phyloP scores from a whole-genome alignment of 2,113 vertebrate species.

The Todiramphus chloris region DNA sequence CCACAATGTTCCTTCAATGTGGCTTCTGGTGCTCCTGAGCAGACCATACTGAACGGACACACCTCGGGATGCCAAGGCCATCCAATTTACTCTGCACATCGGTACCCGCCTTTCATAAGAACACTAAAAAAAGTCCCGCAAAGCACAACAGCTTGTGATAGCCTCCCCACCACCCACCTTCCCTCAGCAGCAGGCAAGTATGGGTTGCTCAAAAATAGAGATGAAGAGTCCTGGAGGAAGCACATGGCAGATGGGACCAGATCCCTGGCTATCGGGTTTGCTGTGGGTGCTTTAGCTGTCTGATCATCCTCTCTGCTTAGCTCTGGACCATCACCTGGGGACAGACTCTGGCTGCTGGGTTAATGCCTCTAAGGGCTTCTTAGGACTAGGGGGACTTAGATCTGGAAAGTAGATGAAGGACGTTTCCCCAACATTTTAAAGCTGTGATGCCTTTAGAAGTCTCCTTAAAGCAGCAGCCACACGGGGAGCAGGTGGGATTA shows the following conservation, averaged over 20 bases:
- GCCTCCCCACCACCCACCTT: slow-evolving; percentile 35
- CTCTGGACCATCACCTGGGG: neutral
- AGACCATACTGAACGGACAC: rapidly evolving
- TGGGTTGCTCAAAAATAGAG: slow-evolving; percentile 14
- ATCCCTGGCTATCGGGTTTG: neutral
- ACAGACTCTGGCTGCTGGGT: neutral
- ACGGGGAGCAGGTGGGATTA: neutral
- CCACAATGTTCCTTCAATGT: too few species aligned
- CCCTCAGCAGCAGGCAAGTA: neutral
- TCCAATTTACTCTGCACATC: neutral
- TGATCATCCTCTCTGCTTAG: neutral
- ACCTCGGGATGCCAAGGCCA: rapidly evolving
- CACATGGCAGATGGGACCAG: neutral
- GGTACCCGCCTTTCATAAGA: neutral
- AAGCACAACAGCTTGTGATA: slow-evolving; percentile 20
- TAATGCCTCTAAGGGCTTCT: neutral
- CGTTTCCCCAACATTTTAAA: neutral
- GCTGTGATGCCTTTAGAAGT: neutral
- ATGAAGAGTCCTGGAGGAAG: neutral
- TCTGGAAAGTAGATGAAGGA: neutral
- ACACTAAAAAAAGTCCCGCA: neutral
- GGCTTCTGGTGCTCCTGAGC: neutral
- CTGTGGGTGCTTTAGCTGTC: neutral
- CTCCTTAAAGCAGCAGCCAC: neutral
- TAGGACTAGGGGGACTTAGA: neutral